Base-by-base conservation (phyloP, 2,797 vertebrate species). In the Acanthurus tractus region DNA sequence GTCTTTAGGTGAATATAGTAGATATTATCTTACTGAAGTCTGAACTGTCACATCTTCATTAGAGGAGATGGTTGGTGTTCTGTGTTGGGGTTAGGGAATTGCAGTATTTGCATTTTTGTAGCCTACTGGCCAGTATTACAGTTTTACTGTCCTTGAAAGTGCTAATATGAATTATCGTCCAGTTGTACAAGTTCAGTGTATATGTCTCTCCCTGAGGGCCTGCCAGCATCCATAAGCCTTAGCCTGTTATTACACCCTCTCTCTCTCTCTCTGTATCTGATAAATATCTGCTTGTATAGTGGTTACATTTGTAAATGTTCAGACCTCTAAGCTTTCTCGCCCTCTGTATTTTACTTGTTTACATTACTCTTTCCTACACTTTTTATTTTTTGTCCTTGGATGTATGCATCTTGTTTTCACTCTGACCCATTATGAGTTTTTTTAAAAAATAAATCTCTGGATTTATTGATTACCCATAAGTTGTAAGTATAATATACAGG, bases 71-170 rank as follows among this genome's bases (percentile, higher is more conserved):
- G 8, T 48, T 68, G 18, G 45, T 70, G 57, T 64, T 81, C 44
- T 54, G 22, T 79, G 70, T 79, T 52, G 36, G 74, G 52, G n/a
- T n/a, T n/a, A n/a, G n/a, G 46, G 66, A 61, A 64, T 65, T 53
- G 64, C 45, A 25, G 36, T 65, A 85, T 86, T 86, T 84, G 83
- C 82, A 87, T 88, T 86, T 89, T 85, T 76, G 86, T 87, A 75
- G 69, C 63, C 80, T 76, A 65, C 72, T 80, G 84, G 84, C 78
- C 72, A 42, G 63, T 54, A 72, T 79, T 67, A 64, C 57, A 18
- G 56, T 83, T 85, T 88, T 72, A 72, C 61, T 81, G 55, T 86
- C 64, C 76, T 75, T 58, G 0, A 46, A 63, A 81, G 82, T 76
- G 79, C 74, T 68, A 86, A 86, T 75, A 84, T 82, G 79, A 89